Evolutionary conservation across 2,888 invertebrate genomes (phyloP).

Genomic region (Tribolium freemani): DNA sequence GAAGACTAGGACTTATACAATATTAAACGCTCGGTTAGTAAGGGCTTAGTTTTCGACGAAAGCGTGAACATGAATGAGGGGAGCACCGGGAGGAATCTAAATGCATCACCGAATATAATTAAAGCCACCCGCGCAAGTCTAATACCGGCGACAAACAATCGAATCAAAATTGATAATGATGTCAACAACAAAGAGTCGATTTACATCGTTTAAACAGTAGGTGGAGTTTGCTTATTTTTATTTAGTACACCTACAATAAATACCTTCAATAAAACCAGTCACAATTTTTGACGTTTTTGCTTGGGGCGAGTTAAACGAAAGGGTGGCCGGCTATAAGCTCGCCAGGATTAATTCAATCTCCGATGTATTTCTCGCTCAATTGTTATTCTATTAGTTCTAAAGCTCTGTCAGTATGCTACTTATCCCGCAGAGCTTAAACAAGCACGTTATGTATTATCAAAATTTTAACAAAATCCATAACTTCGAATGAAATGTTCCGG

Average conservation of each 20-base stretch:
- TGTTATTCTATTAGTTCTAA: constrained; percentile 47
- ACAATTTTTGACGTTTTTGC: background rate
- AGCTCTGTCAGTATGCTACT: constrained; percentile 47
- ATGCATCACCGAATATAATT: constrained; percentile 41
- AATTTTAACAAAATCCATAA: background rate
- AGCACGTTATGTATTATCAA: background rate
- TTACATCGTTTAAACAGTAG: background rate
- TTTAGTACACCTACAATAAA: background rate
- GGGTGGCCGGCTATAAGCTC: constrained; percentile 42
- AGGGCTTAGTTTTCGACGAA: constrained; percentile 57
- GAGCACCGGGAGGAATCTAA: constrained; percentile 31
- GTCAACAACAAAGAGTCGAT: background rate
- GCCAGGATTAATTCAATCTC: constrained; percentile 47
- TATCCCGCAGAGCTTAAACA: constrained; percentile 8
- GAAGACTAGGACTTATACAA: constrained; percentile 61
- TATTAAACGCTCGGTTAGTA: constrained; percentile 66
- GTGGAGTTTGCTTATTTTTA: background rate
- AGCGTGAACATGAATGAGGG: constrained; percentile 50
- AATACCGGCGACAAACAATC: background rate
- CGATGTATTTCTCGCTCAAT: constrained; percentile 39
- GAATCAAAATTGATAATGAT: background rate
- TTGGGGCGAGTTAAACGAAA: constrained; percentile 12
- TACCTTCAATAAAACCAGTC: background rate
- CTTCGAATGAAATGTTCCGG: too few species aligned
- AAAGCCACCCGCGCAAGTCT: constrained; percentile 33